Percentiles rank a stretch among this genome's conserved stretches.
Evolutionary conservation across 2,113 vertebrate genomes (phyloP).

Genomic region (Podiceps cristatus): DNA sequence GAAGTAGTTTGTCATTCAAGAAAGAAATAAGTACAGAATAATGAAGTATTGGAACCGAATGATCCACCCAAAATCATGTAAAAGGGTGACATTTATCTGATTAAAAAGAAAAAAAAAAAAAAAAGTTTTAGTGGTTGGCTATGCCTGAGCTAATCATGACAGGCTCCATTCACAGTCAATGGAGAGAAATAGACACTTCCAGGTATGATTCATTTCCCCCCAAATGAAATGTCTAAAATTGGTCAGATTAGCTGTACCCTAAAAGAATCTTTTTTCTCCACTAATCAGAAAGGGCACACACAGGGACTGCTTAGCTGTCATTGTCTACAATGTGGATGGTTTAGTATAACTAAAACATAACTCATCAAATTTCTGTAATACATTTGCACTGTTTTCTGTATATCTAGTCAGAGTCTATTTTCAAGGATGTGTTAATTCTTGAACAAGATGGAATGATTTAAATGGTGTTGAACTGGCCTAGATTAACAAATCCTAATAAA

Average conservation of each 20-base stretch:
- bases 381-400: neutral
- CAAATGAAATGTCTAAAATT: neutral
- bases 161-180: neutral
- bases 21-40: neutral
- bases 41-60: neutral
- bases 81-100: neutral
- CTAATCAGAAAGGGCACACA: neutral
- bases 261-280: neutral
- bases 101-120: neutral
- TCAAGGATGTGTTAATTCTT: neutral
- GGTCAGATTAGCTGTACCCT: neutral
- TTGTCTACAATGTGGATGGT: neutral
- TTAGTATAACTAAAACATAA: neutral
- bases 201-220: neutral
- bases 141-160: neutral
- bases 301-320: neutral
- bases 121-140: neutral
- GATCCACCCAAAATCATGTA: neutral
- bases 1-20: neutral
- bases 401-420: neutral
- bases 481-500: neutral
- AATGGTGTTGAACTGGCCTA: neutral
- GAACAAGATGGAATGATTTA: neutral
- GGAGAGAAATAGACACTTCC: neutral
- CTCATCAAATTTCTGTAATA: neutral